Base-by-base conservation (phyloP, 2,888 invertebrate genomes). In the Mactromeris polynyma region DNA sequence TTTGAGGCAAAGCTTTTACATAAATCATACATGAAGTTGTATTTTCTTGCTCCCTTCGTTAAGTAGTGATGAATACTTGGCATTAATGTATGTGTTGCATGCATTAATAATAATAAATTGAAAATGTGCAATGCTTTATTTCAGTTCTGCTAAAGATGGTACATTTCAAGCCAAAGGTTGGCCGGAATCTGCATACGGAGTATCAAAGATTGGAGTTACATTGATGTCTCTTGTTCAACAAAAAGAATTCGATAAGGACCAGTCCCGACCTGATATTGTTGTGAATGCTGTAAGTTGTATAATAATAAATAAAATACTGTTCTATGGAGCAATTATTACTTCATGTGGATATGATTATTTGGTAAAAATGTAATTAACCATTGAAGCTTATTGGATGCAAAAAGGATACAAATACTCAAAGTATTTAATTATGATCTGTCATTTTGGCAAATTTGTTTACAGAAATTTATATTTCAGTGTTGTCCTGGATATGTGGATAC, bases 401-500 rank as follows among this genome's bases (percentile, higher is more conserved):
- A 40, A 4, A 40, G 40, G 11, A 40, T 40, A 40, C 40, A 40
- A 40, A 40, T 7, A 40, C 11, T 40, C 40, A 40, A 40, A 40
- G 4, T 40, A 11, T 40, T 4, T 40, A 40, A 40, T 40, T 7
- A 40, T 40, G 11, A 19, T 19, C n/a, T 21, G 4, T 54, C n/a
- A 6, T 54, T 6, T 21, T 54, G 14, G 54, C 21, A 14, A 40
- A 26, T 54, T 19, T 31, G 26, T 83, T 42, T 9, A 14, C 14
- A 42, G 51, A 9, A 2, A 51, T 51, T 11, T 73, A 73, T 33
- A 33, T 64, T 64, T 26, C 94, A 97, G 96, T 96, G 96, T 89
- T 97, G 96, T 96, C 98, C 98, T 0, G 98, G 98, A 0, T 98
- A 97, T 96, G 98, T 98, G 0, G 97, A 97, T 93, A 98, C 98